Evolutionary conservation across 2,888 invertebrate species (phyloP), one percentile per base, ranked within the genome.

Genomic region (Chloroclysta siterata): DNA sequence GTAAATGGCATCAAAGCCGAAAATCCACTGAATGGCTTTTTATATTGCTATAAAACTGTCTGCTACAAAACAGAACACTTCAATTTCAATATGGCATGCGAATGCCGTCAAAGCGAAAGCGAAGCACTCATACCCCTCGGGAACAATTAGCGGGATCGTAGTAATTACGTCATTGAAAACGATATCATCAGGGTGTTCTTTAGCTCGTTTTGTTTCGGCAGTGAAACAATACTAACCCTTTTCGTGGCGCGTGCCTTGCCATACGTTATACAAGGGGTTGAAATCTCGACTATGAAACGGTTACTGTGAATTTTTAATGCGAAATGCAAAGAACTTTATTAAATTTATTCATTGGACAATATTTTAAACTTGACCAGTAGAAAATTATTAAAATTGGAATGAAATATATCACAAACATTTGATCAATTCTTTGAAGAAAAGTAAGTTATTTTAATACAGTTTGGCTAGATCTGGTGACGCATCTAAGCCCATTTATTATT

Each of bases 141-240:
- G 76, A 84, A 88, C 89, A 91, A 92, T 92, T 92, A 92, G 86
- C 81, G 74, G 85, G 85, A 90, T 90, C 85, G 87, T 83, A 83
- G 87, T 91, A 90, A 90, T 92, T 89, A 86, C 83, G 81, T 78
- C 72, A 87, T 87, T 90, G 90, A 86, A 91, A 91, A 79, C 80
- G 90, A 92, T 92, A 90, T 85, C 82, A 85, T 88, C 89, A 82
- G 80, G 80, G 65, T 53, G 53, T 83, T 82, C 73, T 83, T 83
- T 82, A 76, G 75, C 76, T 75, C 77, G 74, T 82, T 82, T 84
- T 83, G 79, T 78, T 79, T 75, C 78, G 75, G 79, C 72, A 72
- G 71, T 80, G 82, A 87, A 87, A 90, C 87, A 88, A 89, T 87
- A 80, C 82, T 71, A 81, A 85, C 88, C 89, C 90, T 87, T 88